These are phyloP conservation scores for Drosophila mettleri DNA, from an alignment of 2,888 invertebrate species.

Conservation along the genomic window DNA sequence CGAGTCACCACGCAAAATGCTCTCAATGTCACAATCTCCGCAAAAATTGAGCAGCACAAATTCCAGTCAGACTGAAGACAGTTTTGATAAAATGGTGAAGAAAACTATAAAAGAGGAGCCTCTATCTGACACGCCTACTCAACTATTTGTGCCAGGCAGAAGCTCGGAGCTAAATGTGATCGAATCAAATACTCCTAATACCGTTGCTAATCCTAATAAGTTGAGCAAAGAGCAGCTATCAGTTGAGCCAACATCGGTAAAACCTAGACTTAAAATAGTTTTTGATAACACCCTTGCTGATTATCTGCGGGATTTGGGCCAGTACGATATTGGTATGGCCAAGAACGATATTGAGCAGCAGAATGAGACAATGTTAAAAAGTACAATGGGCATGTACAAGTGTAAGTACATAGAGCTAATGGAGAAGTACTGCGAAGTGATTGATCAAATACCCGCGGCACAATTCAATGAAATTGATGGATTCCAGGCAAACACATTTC, in stretches of 20 bases:
- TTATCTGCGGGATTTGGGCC: conserved; percentile 75
- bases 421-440: conserved; percentile 88
- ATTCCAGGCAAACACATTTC: conserved; percentile 87
- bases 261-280: conserved; percentile 71
- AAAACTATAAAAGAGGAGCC: conserved; percentile 7
- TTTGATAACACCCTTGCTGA: conserved; percentile 76
- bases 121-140: conserved; percentile 4
- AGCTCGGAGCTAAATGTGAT: neutral
- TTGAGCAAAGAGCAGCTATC: neutral
- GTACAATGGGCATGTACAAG: conserved; percentile 83
- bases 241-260: conserved; percentile 10
- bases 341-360: conserved; percentile 65
- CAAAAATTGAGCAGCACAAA: conserved; percentile 17
- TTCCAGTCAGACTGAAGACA: conserved; percentile 40
- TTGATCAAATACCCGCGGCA: conserved; percentile 88
- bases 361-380: conserved; percentile 61
- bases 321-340: conserved; percentile 64
- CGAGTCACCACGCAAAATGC: conserved; percentile 36
- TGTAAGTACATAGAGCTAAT: conserved; percentile 87
- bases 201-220: too few relatives aligned
- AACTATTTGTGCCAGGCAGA: neutral
- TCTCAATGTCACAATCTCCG: conserved; percentile 52
- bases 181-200: neutral
- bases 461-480: conserved; percentile 88
- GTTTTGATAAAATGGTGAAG: conserved; percentile 48